These are phyloP conservation scores for Coilia nasus DNA, from an alignment of 2,797 vertebrate genomes.

Conservation along the genomic window DNA sequence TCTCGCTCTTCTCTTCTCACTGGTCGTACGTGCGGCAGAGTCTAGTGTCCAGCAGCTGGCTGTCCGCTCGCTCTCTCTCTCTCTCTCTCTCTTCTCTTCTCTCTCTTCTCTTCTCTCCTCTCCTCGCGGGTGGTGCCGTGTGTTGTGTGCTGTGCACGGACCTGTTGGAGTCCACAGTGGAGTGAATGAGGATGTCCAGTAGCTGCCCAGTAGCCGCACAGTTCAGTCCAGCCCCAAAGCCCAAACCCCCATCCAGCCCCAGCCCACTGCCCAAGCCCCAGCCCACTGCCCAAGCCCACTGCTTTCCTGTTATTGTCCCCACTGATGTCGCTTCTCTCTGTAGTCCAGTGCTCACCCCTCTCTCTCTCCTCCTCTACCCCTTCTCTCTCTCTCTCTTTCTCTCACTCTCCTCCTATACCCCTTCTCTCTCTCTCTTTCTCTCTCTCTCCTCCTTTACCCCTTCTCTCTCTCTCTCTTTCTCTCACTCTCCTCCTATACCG, in stretches of 20 bases:
- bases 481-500: no score
- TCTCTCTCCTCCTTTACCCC: neutral
- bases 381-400: neutral
- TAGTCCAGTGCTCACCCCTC: slow-evolving; percentile 2
- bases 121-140: no score
- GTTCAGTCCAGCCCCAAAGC: slow-evolving; percentile 46
- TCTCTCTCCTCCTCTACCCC: neutral
- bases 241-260: no score
- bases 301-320: slow-evolving; percentile 76
- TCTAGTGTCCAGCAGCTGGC: no score
- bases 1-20: neutral
- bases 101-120: neutral
- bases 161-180: slow-evolving; percentile 27
- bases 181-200: slow-evolving; percentile 55
- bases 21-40: no score
- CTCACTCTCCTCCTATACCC: neutral
- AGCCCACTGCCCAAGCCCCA: slow-evolving; percentile 43
- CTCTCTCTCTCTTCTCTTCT: slow-evolving; percentile 6
- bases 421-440: neutral
- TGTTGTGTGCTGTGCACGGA: slow-evolving; percentile 23
- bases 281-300: slow-evolving; percentile 49
- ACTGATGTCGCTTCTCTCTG: slow-evolving; percentile 11
- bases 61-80: neutral
- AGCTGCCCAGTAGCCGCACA: slow-evolving; percentile 51
- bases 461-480: neutral